Evolutionary conservation across 2,797 vertebrate genomes (phyloP).

Genomic region (Limosa lapponica): DNA sequence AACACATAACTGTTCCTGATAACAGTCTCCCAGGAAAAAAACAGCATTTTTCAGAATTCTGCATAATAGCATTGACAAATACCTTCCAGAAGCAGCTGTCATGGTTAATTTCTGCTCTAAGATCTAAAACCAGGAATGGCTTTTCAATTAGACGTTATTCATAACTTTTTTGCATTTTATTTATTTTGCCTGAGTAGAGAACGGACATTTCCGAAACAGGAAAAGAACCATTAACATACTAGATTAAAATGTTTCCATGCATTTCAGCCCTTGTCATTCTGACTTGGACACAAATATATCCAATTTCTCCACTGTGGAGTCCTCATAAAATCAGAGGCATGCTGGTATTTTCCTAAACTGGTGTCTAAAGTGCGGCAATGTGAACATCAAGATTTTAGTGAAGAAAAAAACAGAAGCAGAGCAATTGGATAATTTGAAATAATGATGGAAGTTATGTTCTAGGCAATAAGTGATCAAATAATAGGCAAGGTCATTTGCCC

Average conservation of each 20-base stretch:
- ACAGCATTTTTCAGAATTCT: conserved; percentile 26
- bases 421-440: not conserved
- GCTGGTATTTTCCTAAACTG: not conserved
- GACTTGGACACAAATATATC: conserved; percentile 12
- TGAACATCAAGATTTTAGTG: not conserved
- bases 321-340: not conserved
- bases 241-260: conserved; percentile 39
- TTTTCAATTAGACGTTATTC: conserved; percentile 24
- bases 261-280: conserved; percentile 15
- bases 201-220: not conserved
- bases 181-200: conserved; percentile 1
- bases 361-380: not conserved
- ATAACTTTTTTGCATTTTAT: not conserved
- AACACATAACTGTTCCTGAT: conserved; percentile 20
- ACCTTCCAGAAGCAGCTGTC: conserved; percentile 18
- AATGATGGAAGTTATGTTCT: not conserved
- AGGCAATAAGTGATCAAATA: not conserved
- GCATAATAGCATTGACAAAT: conserved; percentile 21
- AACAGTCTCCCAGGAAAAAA: conserved; percentile 17
- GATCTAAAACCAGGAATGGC: not conserved
- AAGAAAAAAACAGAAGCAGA: not conserved
- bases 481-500: not conserved
- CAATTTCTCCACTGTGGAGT: not conserved
- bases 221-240: not conserved
- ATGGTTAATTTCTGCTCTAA: conserved; percentile 16